phyloP scores from a whole-genome alignment of 2,113 vertebrate species.

The Phocoena phocoena region DNA sequence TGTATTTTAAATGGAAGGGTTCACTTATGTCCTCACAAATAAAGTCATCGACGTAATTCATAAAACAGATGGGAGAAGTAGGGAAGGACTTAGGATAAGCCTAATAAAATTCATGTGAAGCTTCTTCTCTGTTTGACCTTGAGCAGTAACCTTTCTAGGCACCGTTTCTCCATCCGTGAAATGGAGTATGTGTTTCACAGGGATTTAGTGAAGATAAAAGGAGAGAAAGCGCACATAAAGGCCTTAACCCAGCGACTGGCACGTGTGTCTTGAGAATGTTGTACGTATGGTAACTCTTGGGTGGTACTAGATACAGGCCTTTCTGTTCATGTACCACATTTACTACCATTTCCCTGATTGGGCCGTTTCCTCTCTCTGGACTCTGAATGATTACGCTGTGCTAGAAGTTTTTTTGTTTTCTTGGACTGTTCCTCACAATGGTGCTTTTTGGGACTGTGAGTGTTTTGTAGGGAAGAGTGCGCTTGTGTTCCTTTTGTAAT shows the following conservation, averaged over 20 bases:
- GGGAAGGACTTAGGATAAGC: neutral
- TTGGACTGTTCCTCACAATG: neutral
- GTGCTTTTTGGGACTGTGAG: neutral
- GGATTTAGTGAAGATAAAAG: neutral
- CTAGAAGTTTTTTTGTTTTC: neutral
- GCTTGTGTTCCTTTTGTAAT: no score
- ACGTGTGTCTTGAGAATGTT: accelerated
- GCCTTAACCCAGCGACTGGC: no score
- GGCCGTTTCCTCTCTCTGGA: neutral
- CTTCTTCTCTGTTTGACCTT: neutral
- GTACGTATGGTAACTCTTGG: accelerated
- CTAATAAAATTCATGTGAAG: no score
- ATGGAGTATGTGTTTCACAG: neutral
- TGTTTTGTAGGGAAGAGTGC: neutral
- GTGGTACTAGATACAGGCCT: accelerated
- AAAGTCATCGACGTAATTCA: neutral
- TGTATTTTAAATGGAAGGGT: no score
- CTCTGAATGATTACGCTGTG: neutral
- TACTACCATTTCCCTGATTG: neutral
- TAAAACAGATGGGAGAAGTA: no score
- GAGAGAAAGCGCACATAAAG: accelerated
- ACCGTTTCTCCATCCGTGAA: neutral
- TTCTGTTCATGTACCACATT: neutral
- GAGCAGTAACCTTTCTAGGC: neutral
- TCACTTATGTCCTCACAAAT: neutral